Percentiles rank a stretch among this genome's conserved stretches.
Conservation (phyloP, 2,797 vertebrate species). For the Eupleurogrammus muticus region DNA sequence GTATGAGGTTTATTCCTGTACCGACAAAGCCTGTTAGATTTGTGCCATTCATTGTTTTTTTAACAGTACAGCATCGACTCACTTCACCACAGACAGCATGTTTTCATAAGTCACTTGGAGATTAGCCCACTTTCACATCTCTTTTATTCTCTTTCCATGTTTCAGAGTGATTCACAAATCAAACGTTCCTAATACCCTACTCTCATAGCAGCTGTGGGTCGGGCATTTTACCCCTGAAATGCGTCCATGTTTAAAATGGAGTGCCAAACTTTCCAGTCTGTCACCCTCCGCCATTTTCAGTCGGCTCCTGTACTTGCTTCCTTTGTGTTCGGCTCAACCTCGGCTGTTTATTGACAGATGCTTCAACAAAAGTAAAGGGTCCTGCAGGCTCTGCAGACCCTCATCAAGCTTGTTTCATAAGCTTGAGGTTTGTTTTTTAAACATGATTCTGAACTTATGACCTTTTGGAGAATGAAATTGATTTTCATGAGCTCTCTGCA, state of each 20-base stretch:
- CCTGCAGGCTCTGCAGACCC: no score
- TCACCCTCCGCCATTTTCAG: conserved; percentile 27
- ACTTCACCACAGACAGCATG: conserved; percentile 24
- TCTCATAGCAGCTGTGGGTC: conserved; percentile 55
- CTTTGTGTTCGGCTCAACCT: conserved; percentile 10
- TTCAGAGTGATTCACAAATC: conserved; percentile 2
- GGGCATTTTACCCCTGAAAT: conserved; percentile 36
- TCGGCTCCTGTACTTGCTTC: conserved; percentile 41
- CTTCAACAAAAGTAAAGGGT: background rate
- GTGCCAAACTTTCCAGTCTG: conserved; percentile 60
- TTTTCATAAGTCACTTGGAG: conserved; percentile 47
- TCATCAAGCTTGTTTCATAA: no score
- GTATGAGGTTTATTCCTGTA: background rate
- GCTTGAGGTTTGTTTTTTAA: no score
- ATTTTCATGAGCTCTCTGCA: background rate
- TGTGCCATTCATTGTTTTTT: background rate
- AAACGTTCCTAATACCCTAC: conserved; percentile 27
- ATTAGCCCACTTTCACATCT: conserved; percentile 24
- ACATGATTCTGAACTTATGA: no score
- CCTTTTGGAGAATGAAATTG: no score
- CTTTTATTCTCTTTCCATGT: conserved; percentile 24
- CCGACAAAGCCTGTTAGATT: background rate
- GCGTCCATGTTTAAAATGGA: conserved; percentile 39
- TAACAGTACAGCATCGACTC: conserved; percentile 7
- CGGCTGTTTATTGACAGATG: conserved; percentile 3